A percentile compares a stretch with the other conserved stretches of the same genome.
These are phyloP conservation scores for Crematogaster levior DNA, from an alignment of 2,888 invertebrate genomes.

Conservation along the genomic window DNA sequence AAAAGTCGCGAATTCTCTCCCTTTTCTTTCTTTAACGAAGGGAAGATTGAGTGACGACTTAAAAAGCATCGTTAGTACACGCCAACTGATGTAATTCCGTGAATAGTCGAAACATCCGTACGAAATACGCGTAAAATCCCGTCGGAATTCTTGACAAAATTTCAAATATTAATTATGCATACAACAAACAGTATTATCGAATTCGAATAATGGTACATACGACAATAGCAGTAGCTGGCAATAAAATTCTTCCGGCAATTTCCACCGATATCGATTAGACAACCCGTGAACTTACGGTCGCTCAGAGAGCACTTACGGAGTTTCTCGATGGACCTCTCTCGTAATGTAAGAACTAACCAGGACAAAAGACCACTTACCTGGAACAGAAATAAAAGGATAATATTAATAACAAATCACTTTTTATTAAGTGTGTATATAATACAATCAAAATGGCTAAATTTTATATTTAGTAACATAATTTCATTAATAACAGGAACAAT, in stretches of 20 bases:
- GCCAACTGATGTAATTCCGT: neutral
- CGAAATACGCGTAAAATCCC: conserved; percentile 47
- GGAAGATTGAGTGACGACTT: neutral
- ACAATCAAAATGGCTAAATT: neutral
- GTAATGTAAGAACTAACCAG: neutral
- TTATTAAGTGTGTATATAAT: neutral
- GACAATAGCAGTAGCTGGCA: conserved; percentile 1
- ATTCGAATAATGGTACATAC: neutral
- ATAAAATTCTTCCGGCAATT: conserved; percentile 56
- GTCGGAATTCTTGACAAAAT: conserved; percentile 54
- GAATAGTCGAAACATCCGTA: conserved; percentile 15
- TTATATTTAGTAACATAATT: neutral
- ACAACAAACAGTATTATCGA: neutral
- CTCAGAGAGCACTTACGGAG: conserved; percentile 24
- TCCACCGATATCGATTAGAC: conserved; percentile 35
- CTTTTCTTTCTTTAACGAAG: neutral
- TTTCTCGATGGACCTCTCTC: conserved; percentile 9
- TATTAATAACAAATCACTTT: conserved; percentile 18
- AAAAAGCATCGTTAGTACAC: conserved; percentile 30
- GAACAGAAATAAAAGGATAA: conserved; percentile 73
- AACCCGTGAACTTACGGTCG: conserved; percentile 9
- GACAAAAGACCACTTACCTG: conserved; percentile 77
- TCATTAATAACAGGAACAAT: neutral
- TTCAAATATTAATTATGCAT: conserved; percentile 59
- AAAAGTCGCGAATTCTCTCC: neutral